These are phyloP conservation scores for Leucoraja ocellata DNA, from an alignment of 2,797 vertebrate genomes.

Conservation along the genomic window DNA sequence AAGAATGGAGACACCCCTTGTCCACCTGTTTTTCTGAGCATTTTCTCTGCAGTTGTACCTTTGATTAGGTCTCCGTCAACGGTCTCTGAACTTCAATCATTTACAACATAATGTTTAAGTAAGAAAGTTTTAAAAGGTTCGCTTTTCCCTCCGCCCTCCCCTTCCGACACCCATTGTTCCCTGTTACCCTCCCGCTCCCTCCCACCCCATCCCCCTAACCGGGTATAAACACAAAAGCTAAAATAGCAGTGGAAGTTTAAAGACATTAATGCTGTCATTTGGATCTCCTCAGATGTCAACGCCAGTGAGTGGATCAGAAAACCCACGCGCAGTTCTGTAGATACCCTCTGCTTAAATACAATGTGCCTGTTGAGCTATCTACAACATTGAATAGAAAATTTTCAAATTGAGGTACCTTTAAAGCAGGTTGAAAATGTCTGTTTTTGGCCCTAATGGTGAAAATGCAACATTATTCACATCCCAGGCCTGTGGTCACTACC, in stretches of 20 bases:
- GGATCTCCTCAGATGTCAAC: constrained; percentile 6
- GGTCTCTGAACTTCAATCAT: not conserved
- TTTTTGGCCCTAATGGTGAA: constrained; percentile 15
- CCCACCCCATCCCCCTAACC: not conserved
- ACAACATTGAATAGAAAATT: constrained; percentile 31
- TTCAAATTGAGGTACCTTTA: constrained; percentile 35
- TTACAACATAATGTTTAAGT: constrained; percentile 9
- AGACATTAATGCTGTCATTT: constrained; percentile 17
- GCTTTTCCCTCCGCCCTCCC: not conserved
- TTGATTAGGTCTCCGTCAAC: constrained; percentile 30
- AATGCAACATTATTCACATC: not conserved
- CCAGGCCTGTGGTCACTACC: not conserved
- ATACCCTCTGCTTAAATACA: constrained; percentile 27
- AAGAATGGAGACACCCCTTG: not conserved
- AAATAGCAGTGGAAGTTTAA: constrained; percentile 30
- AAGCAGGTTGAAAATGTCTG: constrained; percentile 34
- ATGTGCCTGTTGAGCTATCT: constrained; percentile 35
- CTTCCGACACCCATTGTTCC: no score
- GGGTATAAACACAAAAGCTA: constrained; percentile 12
- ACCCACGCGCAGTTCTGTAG: not conserved
- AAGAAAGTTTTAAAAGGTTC: constrained; percentile 17
- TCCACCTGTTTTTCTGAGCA: not conserved
- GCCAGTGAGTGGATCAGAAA: not conserved
- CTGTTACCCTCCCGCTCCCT: not conserved
- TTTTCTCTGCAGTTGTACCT: constrained; percentile 21